A percentile compares a stretch with the other conserved stretches of the same genome.
Evolutionary conservation across 2,113 vertebrate genomes (phyloP).

Genomic region (Gnathonemus longibarbis): DNA sequence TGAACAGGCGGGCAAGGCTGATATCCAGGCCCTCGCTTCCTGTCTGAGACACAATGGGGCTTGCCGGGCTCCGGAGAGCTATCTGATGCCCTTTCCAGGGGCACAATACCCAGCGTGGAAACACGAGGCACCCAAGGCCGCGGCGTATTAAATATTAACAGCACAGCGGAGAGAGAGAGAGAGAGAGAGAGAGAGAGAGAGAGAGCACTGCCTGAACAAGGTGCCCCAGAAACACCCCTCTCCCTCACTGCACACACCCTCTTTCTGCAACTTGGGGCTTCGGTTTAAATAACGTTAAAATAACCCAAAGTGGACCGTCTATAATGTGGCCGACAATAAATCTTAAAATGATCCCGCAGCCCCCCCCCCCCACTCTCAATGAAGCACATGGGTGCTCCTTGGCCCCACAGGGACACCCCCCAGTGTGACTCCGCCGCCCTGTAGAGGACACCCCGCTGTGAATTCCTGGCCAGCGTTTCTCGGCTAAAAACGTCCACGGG

Average conservation of each 20-base stretch:
- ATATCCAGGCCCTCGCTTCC: background rate
- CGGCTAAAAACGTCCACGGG: background rate
- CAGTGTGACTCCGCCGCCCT: background rate
- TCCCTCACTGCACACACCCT: background rate
- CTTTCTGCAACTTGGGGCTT: background rate
- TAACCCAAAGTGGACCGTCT: background rate
- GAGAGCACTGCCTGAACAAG: background rate
- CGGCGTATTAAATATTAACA: background rate
- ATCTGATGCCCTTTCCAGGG: background rate
- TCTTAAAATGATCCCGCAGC: background rate
- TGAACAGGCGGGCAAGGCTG: background rate
- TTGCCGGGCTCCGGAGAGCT: background rate
- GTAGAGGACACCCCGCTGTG: background rate
- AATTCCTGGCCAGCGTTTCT: background rate
- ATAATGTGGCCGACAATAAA: background rate
- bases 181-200: background rate
- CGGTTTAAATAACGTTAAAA: background rate
- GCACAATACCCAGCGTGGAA: background rate
- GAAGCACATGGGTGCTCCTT: slow-evolving; percentile 17
- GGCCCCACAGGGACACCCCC: background rate
- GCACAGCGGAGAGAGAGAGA: background rate
- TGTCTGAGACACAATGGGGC: background rate
- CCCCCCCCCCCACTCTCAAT: slow-evolving; percentile 13
- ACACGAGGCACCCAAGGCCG: background rate
- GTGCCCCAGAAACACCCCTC: background rate